These are phyloP conservation scores for Muscicapa adusta DNA, from an alignment of 2,113 vertebrate species.

Conservation along the genomic window DNA sequence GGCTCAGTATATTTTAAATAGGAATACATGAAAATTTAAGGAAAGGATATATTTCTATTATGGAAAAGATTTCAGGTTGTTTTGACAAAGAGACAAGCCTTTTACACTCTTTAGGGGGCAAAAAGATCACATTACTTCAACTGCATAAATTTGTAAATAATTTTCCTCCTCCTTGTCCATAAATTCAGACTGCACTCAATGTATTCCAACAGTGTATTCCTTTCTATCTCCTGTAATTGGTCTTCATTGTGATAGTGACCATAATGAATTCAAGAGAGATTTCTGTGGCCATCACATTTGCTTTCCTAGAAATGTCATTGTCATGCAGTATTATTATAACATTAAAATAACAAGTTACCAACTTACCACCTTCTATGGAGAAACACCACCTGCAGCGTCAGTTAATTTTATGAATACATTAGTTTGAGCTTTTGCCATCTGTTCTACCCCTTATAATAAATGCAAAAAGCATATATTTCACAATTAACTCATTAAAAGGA, in stretches of 20 bases:
- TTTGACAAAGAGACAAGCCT: background rate
- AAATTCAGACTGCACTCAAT: background rate
- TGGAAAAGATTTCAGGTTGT: background rate
- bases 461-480: slow-evolving; percentile 27
- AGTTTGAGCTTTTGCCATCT: slow-evolving; percentile 51
- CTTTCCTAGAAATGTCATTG: slow-evolving; percentile 10
- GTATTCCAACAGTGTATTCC: slow-evolving; percentile 4
- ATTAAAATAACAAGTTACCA: slow-evolving; percentile 24
- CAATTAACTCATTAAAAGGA: slow-evolving; percentile 52
- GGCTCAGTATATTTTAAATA: background rate
- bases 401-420: slow-evolving; percentile 51
- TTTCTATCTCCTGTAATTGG: background rate
- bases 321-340: background rate
- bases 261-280: slow-evolving; percentile 42
- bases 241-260: slow-evolving; percentile 20
- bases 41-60: background rate
- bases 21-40: background rate
- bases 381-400: slow-evolving; percentile 31
- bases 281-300: background rate
- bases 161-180: background rate
- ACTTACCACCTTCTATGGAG: background rate
- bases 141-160: background rate
- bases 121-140: background rate
- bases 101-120: background rate
- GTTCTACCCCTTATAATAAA: slow-evolving; percentile 34